A percentile compares a stretch with the other conserved stretches of the same genome.
phyloP scores from a whole-genome alignment of 2,797 vertebrate genomes.

The Macropodus opercularis region DNA sequence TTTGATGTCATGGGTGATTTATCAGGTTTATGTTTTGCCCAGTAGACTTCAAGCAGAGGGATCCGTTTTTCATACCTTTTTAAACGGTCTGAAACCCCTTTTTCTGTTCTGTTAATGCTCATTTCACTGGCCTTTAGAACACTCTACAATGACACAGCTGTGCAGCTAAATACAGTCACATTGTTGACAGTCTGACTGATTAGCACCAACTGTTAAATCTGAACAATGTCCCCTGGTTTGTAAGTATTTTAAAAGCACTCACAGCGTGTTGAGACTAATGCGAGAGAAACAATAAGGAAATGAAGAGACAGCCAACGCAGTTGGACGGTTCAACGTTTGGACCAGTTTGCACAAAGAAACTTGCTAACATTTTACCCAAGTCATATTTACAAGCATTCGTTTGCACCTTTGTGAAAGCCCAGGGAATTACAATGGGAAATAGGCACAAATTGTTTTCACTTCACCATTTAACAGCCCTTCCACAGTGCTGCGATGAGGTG shows the following conservation, averaged over 20 bases:
- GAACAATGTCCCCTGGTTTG: slow-evolving; percentile 57
- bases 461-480: slow-evolving; percentile 61
- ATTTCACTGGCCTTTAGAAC: slow-evolving; percentile 12
- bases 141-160: not conserved
- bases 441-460: slow-evolving; percentile 69
- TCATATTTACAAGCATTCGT: slow-evolving; percentile 73
- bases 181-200: slow-evolving; percentile 33
- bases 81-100: not conserved
- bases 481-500: slow-evolving; percentile 44
- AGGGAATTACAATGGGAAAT: slow-evolving; percentile 69
- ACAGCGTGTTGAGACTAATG: slow-evolving; percentile 18
- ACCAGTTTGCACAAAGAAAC: slow-evolving; percentile 48
- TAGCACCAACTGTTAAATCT: slow-evolving; percentile 25
- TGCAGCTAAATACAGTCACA: slow-evolving; percentile 13
- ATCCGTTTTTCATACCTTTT: not conserved
- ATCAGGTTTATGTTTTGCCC: slow-evolving; percentile 45
- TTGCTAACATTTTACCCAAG: slow-evolving; percentile 31
- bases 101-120: not conserved
- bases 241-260: slow-evolving; percentile 34
- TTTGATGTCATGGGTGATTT: slow-evolving; percentile 56
- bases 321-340: slow-evolving; percentile 37
- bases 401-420: slow-evolving; percentile 44
- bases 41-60: slow-evolving; percentile 16
- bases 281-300: too few species aligned
- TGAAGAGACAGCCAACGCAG: slow-evolving; percentile 40